Base-by-base conservation (phyloP, 2,888 invertebrate genomes). In the Tenthredo notha region DNA sequence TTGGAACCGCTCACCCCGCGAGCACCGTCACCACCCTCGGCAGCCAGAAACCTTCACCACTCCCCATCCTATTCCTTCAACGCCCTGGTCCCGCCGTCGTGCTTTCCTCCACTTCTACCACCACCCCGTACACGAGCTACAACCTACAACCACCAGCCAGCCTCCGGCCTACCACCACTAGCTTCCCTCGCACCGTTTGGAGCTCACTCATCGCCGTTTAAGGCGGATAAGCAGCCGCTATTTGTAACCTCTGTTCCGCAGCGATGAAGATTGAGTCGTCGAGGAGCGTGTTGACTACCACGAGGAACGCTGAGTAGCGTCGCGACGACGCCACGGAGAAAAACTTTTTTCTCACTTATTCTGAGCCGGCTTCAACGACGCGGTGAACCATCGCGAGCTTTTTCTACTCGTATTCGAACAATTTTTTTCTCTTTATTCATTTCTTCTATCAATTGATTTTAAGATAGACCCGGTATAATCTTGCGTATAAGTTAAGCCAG, bases 141-240 rank as follows among this genome's bases (percentile, higher is more conserved):
- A 77, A 77, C 77, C 50, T 77, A 77, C 50, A 77, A 47, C 77
- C 29, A 54, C 77, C 77, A 77, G 47, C 50, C 77, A 77, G 77
- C 77, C 77, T 77, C 54, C 77, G 80, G 80, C 80, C 80, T 80
- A 58, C 80, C 61, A 77, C 58, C 37, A 61, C 80, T 61, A 61
- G 58, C 80, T 47, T 80, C 58, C 83, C 67, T 70, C 83, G 80
- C 83, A 83, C 83, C 83, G 83, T 67, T 83, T 83, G 84, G 86
- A 70, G 85, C 85, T 82, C 82, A 86, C 86, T 88, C 88, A 85
- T 87, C 87, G 87, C 86, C 87, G 85, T 85, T 88, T 87, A 87
- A 87, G 86, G 86, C 85, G 83, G 86, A 87, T 87, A 87, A 86
- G 86, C 84, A 82, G 84, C 86, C 85, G 86, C 87, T 86, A 87